phyloP scores from a whole-genome alignment of 2,888 invertebrate species.

The Phortica okadai region DNA sequence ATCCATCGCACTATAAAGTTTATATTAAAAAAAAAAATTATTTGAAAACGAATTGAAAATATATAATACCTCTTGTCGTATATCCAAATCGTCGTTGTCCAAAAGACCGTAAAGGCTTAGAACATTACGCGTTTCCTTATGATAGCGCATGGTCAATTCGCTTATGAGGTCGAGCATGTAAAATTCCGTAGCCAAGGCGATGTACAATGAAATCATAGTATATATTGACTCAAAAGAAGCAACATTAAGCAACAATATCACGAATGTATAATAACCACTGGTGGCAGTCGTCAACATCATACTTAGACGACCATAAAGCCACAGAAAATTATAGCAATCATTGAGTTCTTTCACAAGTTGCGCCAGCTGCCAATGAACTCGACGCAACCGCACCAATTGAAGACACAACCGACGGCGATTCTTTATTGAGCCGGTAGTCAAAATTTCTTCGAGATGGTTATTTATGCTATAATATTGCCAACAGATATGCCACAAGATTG shows the following conservation, averaged over 20 bases:
- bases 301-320: not conserved
- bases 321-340: not conserved
- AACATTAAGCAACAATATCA: not conserved
- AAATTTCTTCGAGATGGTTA: not conserved
- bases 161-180: not conserved
- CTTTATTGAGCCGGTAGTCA: not conserved
- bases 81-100: not conserved
- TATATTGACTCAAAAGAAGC: not conserved
- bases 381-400: not conserved
- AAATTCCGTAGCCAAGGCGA: not conserved
- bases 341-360: not conserved
- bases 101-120: not conserved
- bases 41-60: not conserved
- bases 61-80: not conserved
- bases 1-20: constrained; percentile 4
- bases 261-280: not conserved
- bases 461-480: not conserved
- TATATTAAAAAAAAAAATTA: not conserved
- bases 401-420: not conserved
- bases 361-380: not conserved
- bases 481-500: not conserved
- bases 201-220: not conserved
- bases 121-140: not conserved
- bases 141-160: not conserved
- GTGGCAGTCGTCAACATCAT: not conserved